These are phyloP conservation scores for Clupea harengus DNA, from an alignment of 2,113 vertebrate genomes.

Conservation along the genomic window DNA sequence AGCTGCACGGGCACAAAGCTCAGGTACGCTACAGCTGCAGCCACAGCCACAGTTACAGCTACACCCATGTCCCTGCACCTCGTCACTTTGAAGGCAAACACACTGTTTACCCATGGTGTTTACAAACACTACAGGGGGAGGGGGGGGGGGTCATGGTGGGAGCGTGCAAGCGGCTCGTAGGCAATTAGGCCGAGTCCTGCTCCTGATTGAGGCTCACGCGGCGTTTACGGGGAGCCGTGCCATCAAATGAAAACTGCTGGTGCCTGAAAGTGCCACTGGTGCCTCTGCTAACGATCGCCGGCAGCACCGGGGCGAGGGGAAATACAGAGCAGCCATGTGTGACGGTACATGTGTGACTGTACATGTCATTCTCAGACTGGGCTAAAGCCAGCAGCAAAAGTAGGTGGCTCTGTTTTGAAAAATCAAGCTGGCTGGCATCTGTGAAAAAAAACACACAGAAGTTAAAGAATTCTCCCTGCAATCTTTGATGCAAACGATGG, in stretches of 20 bases:
- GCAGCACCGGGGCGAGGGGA: constrained; percentile 50
- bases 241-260: constrained; percentile 70
- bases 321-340: constrained; percentile 33
- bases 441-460: not conserved
- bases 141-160: constrained; percentile 40
- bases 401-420: not conserved
- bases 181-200: constrained; percentile 57
- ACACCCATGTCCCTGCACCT: constrained; percentile 44
- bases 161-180: constrained; percentile 54
- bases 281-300: constrained; percentile 57
- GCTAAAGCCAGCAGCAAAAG: not conserved
- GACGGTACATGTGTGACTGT: not conserved
- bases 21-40: not conserved
- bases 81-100: constrained; percentile 62
- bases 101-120: constrained; percentile 64
- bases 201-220: constrained; percentile 33
- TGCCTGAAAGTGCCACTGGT: constrained; percentile 68
- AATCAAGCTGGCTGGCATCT: not conserved
- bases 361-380: not conserved
- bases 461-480: not conserved
- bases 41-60: constrained; percentile 15
- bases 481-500: not conserved
- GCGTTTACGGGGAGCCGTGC: constrained; percentile 45
- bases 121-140: constrained; percentile 57
- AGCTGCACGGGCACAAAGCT: constrained; percentile 51